Percentiles rank a stretch among this genome's conserved stretches.
These are phyloP conservation scores for Caiman crocodilus DNA, from an alignment of 2,797 vertebrate genomes.

Conservation along the genomic window DNA sequence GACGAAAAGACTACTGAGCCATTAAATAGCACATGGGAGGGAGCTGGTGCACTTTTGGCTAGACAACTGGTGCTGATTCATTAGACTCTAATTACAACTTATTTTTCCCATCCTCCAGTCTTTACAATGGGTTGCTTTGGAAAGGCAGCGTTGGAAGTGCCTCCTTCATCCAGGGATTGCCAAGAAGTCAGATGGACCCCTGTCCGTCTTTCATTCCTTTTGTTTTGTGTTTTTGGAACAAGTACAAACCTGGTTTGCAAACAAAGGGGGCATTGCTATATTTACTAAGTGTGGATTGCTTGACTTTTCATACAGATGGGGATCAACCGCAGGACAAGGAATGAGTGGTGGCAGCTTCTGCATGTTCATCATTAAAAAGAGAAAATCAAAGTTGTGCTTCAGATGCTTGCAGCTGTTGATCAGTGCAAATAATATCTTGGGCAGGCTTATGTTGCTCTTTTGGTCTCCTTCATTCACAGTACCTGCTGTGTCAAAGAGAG, in stretches of 20 bases:
- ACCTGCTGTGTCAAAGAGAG: background rate
- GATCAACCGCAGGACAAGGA: conserved; percentile 3
- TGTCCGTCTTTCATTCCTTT: background rate
- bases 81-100: conserved; percentile 62
- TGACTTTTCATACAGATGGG: accelerated
- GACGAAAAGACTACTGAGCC: background rate
- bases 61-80: conserved; percentile 56
- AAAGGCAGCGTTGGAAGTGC: conserved; percentile 16
- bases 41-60: conserved; percentile 24
- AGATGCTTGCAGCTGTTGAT: no score
- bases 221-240: background rate
- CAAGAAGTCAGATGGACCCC: conserved; percentile 47
- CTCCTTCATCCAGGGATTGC: conserved; percentile 34
- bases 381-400: background rate
- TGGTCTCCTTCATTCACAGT: background rate
- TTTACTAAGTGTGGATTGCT: background rate
- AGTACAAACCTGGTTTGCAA: background rate
- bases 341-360: accelerated
- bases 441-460: background rate
- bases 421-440: accelerated
- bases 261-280: background rate
- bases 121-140: conserved; percentile 35
- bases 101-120: conserved; percentile 56
- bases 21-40: conserved; percentile 10
- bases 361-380: background rate